These are phyloP conservation scores for Trachemys scripta DNA, from an alignment of 2,113 vertebrate species.

Conservation along the genomic window DNA sequence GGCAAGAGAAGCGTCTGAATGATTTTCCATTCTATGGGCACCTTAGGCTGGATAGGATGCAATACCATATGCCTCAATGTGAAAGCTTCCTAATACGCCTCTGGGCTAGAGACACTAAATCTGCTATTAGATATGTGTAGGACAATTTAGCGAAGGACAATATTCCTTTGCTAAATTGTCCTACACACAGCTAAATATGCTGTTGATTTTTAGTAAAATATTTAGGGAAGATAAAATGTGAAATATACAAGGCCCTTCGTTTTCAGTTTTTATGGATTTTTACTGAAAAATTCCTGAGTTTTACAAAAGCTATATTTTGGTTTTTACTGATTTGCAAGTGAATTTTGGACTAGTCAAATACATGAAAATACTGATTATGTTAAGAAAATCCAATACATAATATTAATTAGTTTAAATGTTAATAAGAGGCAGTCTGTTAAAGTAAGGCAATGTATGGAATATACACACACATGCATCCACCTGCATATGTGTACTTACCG, in stretches of 20 bases:
- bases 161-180: too few species aligned
- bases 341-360: not conserved
- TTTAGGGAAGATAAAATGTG: not conserved
- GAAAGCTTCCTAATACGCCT: not conserved
- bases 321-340: not conserved
- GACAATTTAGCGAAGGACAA: not conserved
- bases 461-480: too few species aligned
- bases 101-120: constrained; percentile 5
- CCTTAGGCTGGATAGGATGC: not conserved
- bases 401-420: too few species aligned
- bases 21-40: constrained; percentile 25
- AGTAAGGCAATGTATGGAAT: too few species aligned
- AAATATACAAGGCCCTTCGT: not conserved
- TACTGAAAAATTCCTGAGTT: not conserved
- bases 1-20: not conserved
- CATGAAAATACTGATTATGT: too few species aligned
- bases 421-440: too few species aligned
- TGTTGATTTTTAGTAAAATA: not conserved
- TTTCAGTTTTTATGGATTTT: not conserved
- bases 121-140: not conserved
- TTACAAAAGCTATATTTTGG: not conserved
- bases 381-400: too few species aligned
- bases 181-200: not conserved
- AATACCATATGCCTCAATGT: not conserved
- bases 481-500: too few species aligned